Base-by-base conservation (phyloP, 1,140 invertebrate genomes). In the Elymnias hypermnestra region DNA sequence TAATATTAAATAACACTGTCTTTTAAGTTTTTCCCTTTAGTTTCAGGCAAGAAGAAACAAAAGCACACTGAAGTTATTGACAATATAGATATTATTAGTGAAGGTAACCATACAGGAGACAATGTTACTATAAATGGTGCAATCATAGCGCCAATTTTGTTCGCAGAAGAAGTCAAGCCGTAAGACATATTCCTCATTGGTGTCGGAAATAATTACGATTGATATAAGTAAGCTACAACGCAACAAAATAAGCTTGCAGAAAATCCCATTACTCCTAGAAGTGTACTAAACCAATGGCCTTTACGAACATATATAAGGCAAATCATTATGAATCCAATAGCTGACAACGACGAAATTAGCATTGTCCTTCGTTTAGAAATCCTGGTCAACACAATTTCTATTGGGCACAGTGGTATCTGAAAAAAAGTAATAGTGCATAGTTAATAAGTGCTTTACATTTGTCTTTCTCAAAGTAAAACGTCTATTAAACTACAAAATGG, bases 51-150 rank as follows among this genome's bases (percentile, higher is more conserved):
- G n/a, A 56, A 23, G 0, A 63, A 41, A 48, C 55, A 59, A 46
- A 53, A 51, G 2, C 41, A 9, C 12, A 40, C 57, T 10, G 57
- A 63, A 23, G 61, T 12, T 2, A 76, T 31, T 6, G 63, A 41
- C 8, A 60, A n/a, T 7, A 51, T 14, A 26, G 57, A 50, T 51
- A 72, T 71, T 37, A 72, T 51, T 1, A 57, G 13, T 9, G 64
- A 63, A 0, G 69, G 57, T 42, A 69, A 17, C 72, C 70, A 76
- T 15, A 33, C 44, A 15, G 70, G 63, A 10, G 44, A 49, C 3
- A 66, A 31, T 17, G 47, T 67, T 1, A 57, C 70, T 33, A 72
- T 53, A 40, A 73, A 73, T 0, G 72, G 67, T 4, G 72, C 57
- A 0, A 69, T 21, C 47, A 63, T 65, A 0, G 59, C 64, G 5